phyloP scores from a whole-genome alignment of 2,797 vertebrate genomes.

The Podarcis siculus region DNA sequence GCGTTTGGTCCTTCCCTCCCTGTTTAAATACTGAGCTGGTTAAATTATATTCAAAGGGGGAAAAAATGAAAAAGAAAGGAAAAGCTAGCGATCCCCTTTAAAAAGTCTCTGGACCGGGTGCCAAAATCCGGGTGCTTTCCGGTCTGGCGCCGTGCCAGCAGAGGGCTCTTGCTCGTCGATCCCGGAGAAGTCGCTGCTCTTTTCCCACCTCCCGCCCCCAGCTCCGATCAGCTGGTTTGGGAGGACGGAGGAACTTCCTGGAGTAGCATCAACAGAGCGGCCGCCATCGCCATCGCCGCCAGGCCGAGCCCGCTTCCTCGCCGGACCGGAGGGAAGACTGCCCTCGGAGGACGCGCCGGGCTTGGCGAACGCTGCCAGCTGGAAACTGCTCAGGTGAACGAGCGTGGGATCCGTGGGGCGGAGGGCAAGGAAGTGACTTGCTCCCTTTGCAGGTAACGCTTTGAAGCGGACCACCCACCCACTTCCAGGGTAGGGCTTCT shows the following conservation, averaged over 20 bases:
- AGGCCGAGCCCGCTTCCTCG: not conserved
- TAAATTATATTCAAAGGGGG: not conserved
- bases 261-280: not conserved
- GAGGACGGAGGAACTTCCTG: constrained; percentile 8
- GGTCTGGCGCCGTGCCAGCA: not conserved
- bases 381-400: not conserved
- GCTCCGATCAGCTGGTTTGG: not conserved
- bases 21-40: not conserved
- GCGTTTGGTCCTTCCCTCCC: not conserved
- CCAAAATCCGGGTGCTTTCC: not conserved
- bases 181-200: not conserved
- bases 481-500: no score
- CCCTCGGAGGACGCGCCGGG: no score
- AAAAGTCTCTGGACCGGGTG: no score
- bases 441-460: not conserved
- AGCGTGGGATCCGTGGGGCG: no score
- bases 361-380: not conserved
- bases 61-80: not conserved
- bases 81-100: not conserved
- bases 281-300: not conserved
- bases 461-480: not conserved
- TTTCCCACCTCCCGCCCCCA: not conserved
- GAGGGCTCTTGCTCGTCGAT: constrained; percentile 8
- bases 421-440: not conserved
- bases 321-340: not conserved